Conservation (phyloP, 2,888 invertebrate genomes). For the Litoditis marina region DNA sequence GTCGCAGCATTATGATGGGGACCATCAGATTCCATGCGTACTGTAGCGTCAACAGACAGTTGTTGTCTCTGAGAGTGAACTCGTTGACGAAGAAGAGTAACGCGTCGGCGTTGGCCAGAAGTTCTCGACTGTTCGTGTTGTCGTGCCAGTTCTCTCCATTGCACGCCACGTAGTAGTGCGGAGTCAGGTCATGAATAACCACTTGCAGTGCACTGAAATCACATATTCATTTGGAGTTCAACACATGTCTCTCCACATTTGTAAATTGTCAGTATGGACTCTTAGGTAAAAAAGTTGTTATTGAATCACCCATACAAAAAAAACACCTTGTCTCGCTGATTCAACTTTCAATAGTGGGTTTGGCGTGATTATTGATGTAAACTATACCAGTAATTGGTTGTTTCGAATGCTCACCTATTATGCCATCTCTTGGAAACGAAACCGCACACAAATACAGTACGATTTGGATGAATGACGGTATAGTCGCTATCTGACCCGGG, state of each 20-base stretch:
- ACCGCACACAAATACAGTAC: slow-evolving; percentile 33
- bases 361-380: too few species aligned
- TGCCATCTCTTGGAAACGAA: slow-evolving; percentile 38
- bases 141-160: slow-evolving; percentile 14
- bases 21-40: slow-evolving; percentile 48
- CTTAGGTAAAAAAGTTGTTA: too few species aligned
- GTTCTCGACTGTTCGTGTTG: not conserved
- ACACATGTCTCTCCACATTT: not conserved
- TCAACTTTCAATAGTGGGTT: too few species aligned
- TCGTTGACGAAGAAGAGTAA: slow-evolving; percentile 49
- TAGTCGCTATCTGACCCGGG: not conserved
- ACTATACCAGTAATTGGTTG: not conserved
- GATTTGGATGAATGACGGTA: not conserved
- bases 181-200: slow-evolving; percentile 39
- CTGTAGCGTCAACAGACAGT: slow-evolving; percentile 45
- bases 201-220: slow-evolving; percentile 30
- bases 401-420: slow-evolving; percentile 20
- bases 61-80: slow-evolving; percentile 42
- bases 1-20: slow-evolving; percentile 47
- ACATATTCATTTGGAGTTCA: not conserved
- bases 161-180: slow-evolving; percentile 43
- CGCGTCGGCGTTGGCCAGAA: slow-evolving; percentile 28
- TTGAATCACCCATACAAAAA: too few species aligned
- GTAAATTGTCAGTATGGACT: too few species aligned
- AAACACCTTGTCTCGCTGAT: too few species aligned